Percentiles rank a stretch among this genome's conserved stretches.
Conservation (phyloP, 2,888 invertebrate species). For the Alentia gelatinosa region DNA sequence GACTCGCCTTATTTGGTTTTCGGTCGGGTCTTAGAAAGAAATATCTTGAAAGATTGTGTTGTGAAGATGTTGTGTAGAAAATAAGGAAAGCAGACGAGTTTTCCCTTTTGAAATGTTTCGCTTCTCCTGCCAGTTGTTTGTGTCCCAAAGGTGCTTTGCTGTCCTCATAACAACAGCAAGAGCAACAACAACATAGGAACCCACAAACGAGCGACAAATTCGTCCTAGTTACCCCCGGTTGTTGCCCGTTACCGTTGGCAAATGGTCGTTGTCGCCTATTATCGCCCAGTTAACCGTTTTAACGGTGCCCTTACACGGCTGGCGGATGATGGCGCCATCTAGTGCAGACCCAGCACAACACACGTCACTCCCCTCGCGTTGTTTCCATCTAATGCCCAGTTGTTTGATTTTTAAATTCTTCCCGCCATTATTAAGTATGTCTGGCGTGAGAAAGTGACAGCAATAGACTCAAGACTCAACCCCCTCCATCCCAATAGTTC, state of each 20-base stretch:
- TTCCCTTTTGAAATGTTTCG: too few relatives aligned
- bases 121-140: slow-evolving; percentile 26
- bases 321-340: not conserved
- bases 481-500: too few relatives aligned
- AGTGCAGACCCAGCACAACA: not conserved
- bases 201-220: too few relatives aligned
- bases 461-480: too few relatives aligned
- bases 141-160: slow-evolving; percentile 13
- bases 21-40: not conserved
- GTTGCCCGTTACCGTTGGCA: not conserved
- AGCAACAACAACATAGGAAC: not conserved
- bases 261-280: not conserved
- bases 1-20: not conserved
- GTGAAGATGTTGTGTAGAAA: not conserved
- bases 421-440: too few relatives aligned
- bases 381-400: too few relatives aligned
- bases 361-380: too few relatives aligned
- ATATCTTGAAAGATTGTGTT: not conserved
- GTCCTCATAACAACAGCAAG: not conserved
- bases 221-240: not conserved
- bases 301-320: not conserved
- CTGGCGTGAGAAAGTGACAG: too few relatives aligned
- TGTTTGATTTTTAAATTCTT: too few relatives aligned
- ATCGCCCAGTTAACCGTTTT: not conserved
- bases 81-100: not conserved